phyloP scores from a whole-genome alignment of 2,113 vertebrate species.

The Microcebus murinus region DNA sequence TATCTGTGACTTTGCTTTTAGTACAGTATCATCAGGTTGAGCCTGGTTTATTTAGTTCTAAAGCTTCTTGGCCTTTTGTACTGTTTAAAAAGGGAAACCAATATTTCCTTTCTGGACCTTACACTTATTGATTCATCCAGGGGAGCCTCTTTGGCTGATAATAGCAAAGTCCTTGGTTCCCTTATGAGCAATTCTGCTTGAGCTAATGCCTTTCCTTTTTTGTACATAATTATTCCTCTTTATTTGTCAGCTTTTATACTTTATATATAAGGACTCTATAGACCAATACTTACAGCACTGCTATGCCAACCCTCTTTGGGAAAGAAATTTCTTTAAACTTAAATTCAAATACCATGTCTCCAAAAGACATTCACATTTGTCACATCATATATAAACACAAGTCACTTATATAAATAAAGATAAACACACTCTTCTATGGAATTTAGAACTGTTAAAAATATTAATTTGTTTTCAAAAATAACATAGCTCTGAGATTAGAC shows the following conservation, averaged over 20 bases:
- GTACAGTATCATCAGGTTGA: not conserved
- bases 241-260: not conserved
- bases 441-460: not conserved
- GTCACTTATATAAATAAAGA: not conserved
- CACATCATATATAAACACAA: not conserved
- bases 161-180: not conserved
- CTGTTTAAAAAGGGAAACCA: constrained; percentile 55
- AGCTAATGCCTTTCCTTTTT: constrained; percentile 46
- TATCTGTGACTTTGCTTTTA: not conserved
- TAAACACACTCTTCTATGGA: not conserved
- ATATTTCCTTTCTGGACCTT: constrained; percentile 49
- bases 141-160: constrained; percentile 33
- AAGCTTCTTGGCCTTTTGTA: constrained; percentile 58
- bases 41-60: constrained; percentile 41
- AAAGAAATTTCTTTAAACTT: constrained; percentile 46
- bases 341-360: not conserved
- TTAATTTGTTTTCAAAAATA: not conserved
- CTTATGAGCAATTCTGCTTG: constrained; percentile 19
- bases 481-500: not conserved
- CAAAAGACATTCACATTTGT: not conserved
- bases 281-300: not conserved
- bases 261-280: not conserved
- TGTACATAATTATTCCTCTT: constrained; percentile 42
- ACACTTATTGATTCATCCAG: constrained; percentile 39
- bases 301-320: not conserved